Percentiles rank a stretch among this genome's conserved stretches.
These are phyloP conservation scores for Tyto alba DNA, from an alignment of 2,113 vertebrate genomes.

Conservation along the genomic window DNA sequence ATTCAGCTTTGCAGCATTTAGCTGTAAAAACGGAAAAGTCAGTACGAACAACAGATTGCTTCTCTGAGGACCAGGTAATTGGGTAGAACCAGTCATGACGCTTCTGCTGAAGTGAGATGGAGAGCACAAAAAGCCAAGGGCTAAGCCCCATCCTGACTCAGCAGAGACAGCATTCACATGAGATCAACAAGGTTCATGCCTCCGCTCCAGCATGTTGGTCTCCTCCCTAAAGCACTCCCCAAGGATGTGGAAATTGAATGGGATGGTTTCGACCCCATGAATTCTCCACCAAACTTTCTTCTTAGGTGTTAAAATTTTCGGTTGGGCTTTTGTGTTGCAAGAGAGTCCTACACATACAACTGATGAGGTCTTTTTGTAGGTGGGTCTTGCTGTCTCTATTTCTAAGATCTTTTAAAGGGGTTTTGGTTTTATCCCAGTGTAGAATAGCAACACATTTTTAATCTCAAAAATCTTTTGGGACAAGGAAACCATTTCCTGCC, in stretches of 20 bases:
- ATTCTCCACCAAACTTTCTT: not conserved
- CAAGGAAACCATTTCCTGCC: conserved; percentile 1
- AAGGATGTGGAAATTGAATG: not conserved
- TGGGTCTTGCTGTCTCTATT: not conserved
- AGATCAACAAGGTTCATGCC: not conserved
- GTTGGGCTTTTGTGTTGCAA: not conserved
- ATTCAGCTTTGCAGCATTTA: not conserved
- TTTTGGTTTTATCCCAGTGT: not conserved
- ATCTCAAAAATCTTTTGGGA: conserved; percentile 29
- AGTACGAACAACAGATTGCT: not conserved
- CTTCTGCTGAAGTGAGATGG: not conserved
- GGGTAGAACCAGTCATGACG: not conserved
- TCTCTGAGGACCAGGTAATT: not conserved
- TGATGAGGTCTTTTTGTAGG: not conserved
- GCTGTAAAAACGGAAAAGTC: not conserved
- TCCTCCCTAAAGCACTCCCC: not conserved
- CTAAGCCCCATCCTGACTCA: not conserved
- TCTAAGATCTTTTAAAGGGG: not conserved
- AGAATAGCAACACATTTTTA: not conserved
- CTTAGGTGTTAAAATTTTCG: not conserved
- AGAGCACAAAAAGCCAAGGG: not conserved
- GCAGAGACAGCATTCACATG: rapidly evolving
- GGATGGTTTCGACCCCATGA: not conserved
- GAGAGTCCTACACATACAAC: not conserved
- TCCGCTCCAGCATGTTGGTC: not conserved